These are phyloP conservation scores for Pararge aegeria DNA, from an alignment of 1,140 invertebrate species.

Conservation along the genomic window DNA sequence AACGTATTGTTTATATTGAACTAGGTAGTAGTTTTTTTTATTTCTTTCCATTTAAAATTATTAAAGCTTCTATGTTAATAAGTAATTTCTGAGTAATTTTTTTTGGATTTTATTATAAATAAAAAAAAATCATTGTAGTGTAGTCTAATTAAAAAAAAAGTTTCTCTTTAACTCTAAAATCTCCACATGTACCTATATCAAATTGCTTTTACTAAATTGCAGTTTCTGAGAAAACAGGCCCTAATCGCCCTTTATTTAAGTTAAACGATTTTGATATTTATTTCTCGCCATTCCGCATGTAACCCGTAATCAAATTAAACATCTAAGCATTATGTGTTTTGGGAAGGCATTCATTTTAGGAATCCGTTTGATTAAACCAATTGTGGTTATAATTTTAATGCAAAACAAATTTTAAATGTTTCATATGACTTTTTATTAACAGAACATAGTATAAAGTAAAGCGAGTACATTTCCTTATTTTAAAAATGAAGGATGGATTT, in stretches of 20 bases:
- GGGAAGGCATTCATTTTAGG: slow-evolving; percentile 52
- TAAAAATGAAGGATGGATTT: too few relatives aligned
- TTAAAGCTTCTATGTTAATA: too few relatives aligned
- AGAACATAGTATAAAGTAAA: too few relatives aligned
- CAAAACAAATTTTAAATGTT: slow-evolving; percentile 28
- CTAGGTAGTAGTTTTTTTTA: too few relatives aligned
- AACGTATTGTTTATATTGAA: too few relatives aligned
- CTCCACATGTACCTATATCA: background rate
- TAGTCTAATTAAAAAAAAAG: background rate
- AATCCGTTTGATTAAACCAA: slow-evolving; percentile 64
- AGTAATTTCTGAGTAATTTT: too few relatives aligned
- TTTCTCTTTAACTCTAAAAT: background rate
- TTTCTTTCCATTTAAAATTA: too few relatives aligned
- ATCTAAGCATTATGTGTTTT: slow-evolving; percentile 69
- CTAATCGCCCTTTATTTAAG: slow-evolving; percentile 55
- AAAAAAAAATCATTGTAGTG: background rate
- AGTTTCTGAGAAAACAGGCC: slow-evolving; percentile 46
- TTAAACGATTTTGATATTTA: slow-evolving; percentile 71
- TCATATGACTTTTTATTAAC: background rate
- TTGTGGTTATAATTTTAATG: slow-evolving; percentile 40
- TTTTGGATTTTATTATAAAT: too few relatives aligned
- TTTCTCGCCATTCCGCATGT: slow-evolving; percentile 45
- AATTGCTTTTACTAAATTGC: slow-evolving; percentile 37
- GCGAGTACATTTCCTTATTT: too few relatives aligned
- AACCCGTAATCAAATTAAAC: slow-evolving; percentile 71